Conservation (phyloP, 1,140 invertebrate species). For the Maconellicoccus hirsutus region DNA sequence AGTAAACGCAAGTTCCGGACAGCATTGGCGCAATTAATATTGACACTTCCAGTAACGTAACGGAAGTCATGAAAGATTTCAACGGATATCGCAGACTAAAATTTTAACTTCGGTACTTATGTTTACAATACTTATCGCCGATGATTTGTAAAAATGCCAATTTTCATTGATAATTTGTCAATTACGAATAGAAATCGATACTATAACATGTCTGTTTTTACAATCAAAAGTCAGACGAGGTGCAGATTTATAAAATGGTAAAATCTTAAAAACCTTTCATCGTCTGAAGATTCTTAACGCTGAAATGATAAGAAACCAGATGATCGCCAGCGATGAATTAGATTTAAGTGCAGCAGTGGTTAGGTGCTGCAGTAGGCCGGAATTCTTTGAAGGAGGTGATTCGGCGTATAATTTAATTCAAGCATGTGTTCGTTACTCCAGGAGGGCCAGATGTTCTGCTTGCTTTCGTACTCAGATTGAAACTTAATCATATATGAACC, state of each 20-base stretch:
- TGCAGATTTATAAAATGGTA: too few relatives aligned
- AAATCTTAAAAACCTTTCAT: too few relatives aligned
- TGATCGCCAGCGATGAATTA: background rate
- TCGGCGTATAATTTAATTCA: background rate
- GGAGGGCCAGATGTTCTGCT: background rate
- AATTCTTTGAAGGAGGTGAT: background rate
- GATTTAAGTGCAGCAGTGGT: too few relatives aligned
- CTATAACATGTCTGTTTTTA: too few relatives aligned
- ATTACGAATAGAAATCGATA: too few relatives aligned
- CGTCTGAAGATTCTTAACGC: too few relatives aligned
- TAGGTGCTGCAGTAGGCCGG: background rate
- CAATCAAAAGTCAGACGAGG: too few relatives aligned
- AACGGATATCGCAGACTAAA: background rate
- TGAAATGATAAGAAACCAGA: too few relatives aligned
- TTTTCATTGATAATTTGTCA: background rate
- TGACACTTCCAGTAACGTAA: background rate
- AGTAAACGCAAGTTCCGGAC: background rate
- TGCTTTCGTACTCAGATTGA: background rate
- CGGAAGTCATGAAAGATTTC: conserved; percentile 1
- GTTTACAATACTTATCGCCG: background rate
- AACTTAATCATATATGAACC: background rate
- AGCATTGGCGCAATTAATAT: background rate
- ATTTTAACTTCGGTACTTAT: background rate
- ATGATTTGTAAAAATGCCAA: background rate
- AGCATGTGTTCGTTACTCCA: background rate